phyloP scores from a whole-genome alignment of 2,797 vertebrate genomes.

The Alosa sapidissima region DNA sequence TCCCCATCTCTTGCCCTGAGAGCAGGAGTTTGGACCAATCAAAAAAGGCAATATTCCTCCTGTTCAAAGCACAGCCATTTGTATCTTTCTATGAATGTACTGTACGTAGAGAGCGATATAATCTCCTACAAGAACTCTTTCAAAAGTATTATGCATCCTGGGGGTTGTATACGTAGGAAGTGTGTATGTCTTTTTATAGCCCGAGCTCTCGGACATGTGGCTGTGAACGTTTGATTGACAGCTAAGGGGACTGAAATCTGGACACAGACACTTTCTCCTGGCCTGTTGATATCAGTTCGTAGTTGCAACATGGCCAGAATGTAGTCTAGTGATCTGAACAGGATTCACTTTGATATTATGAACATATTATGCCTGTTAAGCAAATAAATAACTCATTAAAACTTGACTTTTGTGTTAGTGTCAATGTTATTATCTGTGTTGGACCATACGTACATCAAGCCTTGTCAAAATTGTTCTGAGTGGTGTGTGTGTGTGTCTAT shows the following conservation, averaged over 20 bases:
- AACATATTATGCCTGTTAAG: slow-evolving; percentile 68
- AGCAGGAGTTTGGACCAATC: slow-evolving; percentile 45
- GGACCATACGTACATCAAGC: not conserved
- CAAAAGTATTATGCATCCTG: not conserved
- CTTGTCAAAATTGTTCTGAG: not conserved
- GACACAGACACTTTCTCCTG: not conserved
- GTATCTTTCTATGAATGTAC: slow-evolving; percentile 80
- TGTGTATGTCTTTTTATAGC: slow-evolving; percentile 72
- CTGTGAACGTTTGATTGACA: slow-evolving; percentile 21
- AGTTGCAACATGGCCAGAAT: slow-evolving; percentile 43
- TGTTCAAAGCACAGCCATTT: slow-evolving; percentile 58
- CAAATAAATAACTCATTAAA: slow-evolving; percentile 77
- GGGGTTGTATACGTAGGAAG: not conserved
- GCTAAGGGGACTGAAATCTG: not conserved
- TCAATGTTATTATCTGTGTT: not conserved
- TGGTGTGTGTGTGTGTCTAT: slow-evolving; percentile 21
- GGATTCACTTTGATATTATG: slow-evolving; percentile 72
- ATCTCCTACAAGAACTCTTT: not conserved
- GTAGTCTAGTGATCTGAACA: slow-evolving; percentile 62
- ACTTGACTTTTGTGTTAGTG: slow-evolving; percentile 32
- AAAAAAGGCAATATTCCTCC: slow-evolving; percentile 64
- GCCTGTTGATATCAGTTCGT: not conserved
- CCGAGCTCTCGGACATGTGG: slow-evolving; percentile 51
- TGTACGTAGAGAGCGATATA: slow-evolving; percentile 59
- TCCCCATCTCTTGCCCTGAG: slow-evolving; percentile 47